Evolutionary conservation across 2,888 invertebrate genomes (phyloP), one percentile per base, ranked within the genome.

Genomic region (Lasioglossum oenotherae): DNA sequence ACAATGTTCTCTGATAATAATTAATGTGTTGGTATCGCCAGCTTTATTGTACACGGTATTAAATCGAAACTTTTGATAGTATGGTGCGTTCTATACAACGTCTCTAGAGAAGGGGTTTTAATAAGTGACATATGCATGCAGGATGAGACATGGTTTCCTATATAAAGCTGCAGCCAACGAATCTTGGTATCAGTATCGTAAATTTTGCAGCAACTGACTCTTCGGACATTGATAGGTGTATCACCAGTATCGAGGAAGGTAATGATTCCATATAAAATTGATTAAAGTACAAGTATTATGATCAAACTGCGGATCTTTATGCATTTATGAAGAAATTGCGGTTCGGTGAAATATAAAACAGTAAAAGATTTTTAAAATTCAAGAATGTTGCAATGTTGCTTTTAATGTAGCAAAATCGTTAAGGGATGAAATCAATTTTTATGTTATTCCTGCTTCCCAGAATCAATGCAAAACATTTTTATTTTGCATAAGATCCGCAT

Each of bases 1-100:
- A 85, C 67, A 84, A 84, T 79, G 46, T 73, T 75, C n/a, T 31
- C 38, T 84, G 31, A 84, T 44, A 79, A 60, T 85, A 67, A 85
- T 79, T 85, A 31, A 12, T 27, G 64, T 19, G 35, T 19, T 23
- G 67, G 46, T 49, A 46, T 41, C 35, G 35, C 31, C 6, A 27
- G 14, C 49, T 75, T 79, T 60, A 67, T 79, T 76, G 31, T 27
- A 23, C 44, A 16, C 16, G 41, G 67, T 60, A 31, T 14, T 78
- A 72, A 27, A 14, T 23, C 5, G 10, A 78, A 85, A 85, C 73
- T 85, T 77, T 85, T 79, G 38, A 79, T 84, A 83, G 57, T 57
- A 79, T 67, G 44, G 44, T 72, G 64, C 38, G 72, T 10, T 4
- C 27, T 53, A n/a, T 60, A 73, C n/a, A 72, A 72, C 4, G 12